A percentile compares a stretch with the other conserved stretches of the same genome.
These are phyloP conservation scores for Camponotus pennsylvanicus DNA, from an alignment of 1,140 invertebrate genomes.

Conservation along the genomic window DNA sequence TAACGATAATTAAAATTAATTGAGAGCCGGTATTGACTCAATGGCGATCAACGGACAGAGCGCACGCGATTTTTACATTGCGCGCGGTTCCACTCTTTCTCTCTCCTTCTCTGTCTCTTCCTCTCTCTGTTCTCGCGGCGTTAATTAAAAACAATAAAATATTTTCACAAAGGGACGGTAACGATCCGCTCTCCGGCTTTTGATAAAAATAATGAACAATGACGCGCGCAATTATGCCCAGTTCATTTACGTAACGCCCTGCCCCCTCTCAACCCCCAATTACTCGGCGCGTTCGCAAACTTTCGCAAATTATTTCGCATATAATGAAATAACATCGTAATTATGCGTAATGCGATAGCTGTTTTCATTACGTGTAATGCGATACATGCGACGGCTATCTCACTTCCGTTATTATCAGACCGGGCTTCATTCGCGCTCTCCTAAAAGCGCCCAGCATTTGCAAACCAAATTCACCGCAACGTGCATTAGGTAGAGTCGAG, in stretches of 20 bases:
- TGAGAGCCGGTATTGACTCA: conserved; percentile 41
- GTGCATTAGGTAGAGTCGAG: neutral
- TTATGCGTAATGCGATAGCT: conserved; percentile 63
- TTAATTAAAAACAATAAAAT: conserved; percentile 64
- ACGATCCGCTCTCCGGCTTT: conserved; percentile 42
- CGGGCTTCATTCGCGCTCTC: conserved; percentile 32
- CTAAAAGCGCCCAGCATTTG: conserved; percentile 53
- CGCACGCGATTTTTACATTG: conserved; percentile 29
- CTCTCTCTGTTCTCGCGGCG: neutral
- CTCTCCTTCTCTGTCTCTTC: too few species aligned
- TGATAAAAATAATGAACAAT: conserved; percentile 56
- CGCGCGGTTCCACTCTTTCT: neutral
- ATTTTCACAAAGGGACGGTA: conserved; percentile 46
- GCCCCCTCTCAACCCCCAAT: conserved; percentile 39
- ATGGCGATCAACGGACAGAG: neutral
- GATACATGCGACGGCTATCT: conserved; percentile 57
- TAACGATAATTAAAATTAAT: conserved; percentile 65
- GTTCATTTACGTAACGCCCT: conserved; percentile 51
- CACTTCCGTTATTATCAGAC: conserved; percentile 55
- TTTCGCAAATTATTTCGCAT: conserved; percentile 62
- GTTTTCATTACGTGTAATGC: conserved; percentile 62
- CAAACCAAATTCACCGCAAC: conserved; percentile 57
- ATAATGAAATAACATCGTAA: conserved; percentile 64
- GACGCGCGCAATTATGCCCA: conserved; percentile 54
- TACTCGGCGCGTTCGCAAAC: conserved; percentile 42